phyloP scores from a whole-genome alignment of 2,797 vertebrate genomes.

The Muraenolepis orangiensis region DNA sequence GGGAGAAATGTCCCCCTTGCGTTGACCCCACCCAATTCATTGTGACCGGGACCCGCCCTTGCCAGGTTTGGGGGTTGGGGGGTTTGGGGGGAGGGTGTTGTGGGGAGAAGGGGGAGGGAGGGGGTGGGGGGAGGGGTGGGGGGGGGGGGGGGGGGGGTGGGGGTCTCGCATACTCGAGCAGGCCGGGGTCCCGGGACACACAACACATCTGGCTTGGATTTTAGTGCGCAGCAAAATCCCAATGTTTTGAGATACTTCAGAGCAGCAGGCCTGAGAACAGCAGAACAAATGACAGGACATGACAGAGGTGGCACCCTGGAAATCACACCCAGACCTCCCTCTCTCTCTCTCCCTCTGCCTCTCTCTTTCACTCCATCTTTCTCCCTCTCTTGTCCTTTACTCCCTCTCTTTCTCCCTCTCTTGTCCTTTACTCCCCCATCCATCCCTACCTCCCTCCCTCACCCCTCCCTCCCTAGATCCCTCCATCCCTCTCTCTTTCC shows the following conservation, averaged over 20 bases:
- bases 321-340: slow-evolving; percentile 28
- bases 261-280: slow-evolving; percentile 35
- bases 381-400: slow-evolving; percentile 19
- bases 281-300: slow-evolving; percentile 42
- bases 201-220: slow-evolving; percentile 63
- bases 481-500: neutral
- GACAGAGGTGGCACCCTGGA: neutral
- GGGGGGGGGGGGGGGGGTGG: neutral
- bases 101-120: too few relatives aligned
- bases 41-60: slow-evolving; percentile 44
- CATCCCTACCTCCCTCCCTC: neutral
- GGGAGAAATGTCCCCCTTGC: slow-evolving; percentile 42
- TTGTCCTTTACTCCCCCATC: slow-evolving; percentile 14
- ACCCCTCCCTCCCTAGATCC: slow-evolving; percentile 7
- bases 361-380: slow-evolving; percentile 51
- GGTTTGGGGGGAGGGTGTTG: too few relatives aligned
- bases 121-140: slow-evolving; percentile 6
- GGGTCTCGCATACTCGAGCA: slow-evolving; percentile 4
- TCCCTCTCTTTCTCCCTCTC: neutral
- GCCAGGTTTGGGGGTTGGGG: slow-evolving; percentile 45
- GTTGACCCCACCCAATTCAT: slow-evolving; percentile 61
- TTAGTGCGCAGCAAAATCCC: slow-evolving; percentile 33
- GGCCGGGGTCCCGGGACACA: slow-evolving; percentile 47
- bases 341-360: slow-evolving; percentile 38
- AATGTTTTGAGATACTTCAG: slow-evolving; percentile 33